A percentile compares a stretch with the other conserved stretches of the same genome.
Evolutionary conservation across 2,888 invertebrate genomes (phyloP).

Genomic region (Pharmacophagus antenor): DNA sequence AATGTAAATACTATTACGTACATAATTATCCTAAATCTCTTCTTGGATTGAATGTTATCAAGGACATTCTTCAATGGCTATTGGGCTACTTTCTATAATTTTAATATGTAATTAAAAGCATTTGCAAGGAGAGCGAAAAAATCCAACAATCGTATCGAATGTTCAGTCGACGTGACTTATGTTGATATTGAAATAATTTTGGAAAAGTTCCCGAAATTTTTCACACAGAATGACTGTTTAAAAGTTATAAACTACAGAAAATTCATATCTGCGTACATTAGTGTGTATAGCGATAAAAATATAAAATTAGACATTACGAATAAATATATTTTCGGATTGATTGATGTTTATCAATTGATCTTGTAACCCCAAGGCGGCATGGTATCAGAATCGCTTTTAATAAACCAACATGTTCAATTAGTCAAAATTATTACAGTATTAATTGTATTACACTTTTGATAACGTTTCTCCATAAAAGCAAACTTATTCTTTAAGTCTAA

Average conservation of each 20-base stretch:
- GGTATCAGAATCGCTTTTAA: constrained; percentile 40
- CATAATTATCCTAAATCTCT: too few species aligned
- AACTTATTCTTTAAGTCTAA: constrained; percentile 7
- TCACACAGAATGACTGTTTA: constrained; percentile 10
- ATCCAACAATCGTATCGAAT: background rate
- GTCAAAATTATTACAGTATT: constrained; percentile 25
- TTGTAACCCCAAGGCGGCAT: constrained; percentile 53
- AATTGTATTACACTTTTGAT: constrained; percentile 17
- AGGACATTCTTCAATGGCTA: too few species aligned
- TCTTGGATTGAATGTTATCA: too few species aligned
- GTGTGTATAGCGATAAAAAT: constrained; percentile 16
- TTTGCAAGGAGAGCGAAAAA: constrained; percentile 1
- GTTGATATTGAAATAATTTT: constrained; percentile 25
- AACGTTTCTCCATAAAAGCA: constrained; percentile 20
- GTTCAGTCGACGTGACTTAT: constrained; percentile 3
- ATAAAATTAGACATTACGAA: constrained; percentile 44
- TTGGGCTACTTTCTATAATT: too few species aligned
- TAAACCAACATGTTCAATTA: constrained; percentile 30
- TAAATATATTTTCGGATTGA: constrained; percentile 53
- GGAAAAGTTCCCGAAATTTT: constrained; percentile 6
- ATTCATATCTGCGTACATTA: constrained; percentile 12
- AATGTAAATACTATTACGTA: background rate
- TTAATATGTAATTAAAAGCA: constrained; percentile 4
- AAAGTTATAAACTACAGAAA: constrained; percentile 16
- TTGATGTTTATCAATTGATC: constrained; percentile 57